Evolutionary conservation across 2,113 vertebrate genomes (phyloP).

Genomic region (Oryzias woworae): DNA sequence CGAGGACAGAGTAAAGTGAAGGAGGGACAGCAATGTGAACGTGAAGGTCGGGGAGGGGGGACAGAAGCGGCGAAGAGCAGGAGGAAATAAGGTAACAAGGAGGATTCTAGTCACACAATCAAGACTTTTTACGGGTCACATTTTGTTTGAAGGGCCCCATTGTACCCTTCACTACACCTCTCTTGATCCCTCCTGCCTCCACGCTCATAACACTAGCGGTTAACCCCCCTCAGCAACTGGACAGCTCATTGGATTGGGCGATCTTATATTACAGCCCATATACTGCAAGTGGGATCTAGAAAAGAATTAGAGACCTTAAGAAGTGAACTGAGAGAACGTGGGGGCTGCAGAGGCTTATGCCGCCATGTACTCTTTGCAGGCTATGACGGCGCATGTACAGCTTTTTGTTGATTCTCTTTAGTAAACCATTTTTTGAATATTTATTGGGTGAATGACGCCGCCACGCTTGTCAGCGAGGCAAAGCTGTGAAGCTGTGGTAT

Average conservation of each 20-base stretch:
- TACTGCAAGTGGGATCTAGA: constrained; percentile 66
- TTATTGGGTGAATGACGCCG: constrained; percentile 15
- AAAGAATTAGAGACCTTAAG: constrained; percentile 64
- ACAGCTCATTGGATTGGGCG: constrained; percentile 66
- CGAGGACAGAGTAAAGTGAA: constrained; percentile 48
- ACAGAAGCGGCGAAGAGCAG: constrained; percentile 12
- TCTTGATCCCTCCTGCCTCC: constrained; percentile 42
- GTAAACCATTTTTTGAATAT: constrained; percentile 25
- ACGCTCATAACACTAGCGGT: constrained; percentile 52
- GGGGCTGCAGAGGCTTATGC: constrained; percentile 50
- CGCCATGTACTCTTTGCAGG: constrained; percentile 28
- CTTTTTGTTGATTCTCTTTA: constrained; percentile 14
- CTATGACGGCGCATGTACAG: constrained; percentile 33
- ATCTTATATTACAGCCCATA: constrained; percentile 65
- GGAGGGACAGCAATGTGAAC: constrained; percentile 43
- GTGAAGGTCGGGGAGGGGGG: neutral
- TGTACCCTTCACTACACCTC: constrained; percentile 62
- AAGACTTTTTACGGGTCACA: constrained; percentile 59
- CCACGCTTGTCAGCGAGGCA: constrained; percentile 25
- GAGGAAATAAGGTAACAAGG: constrained; percentile 54
- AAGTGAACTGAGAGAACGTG: constrained; percentile 52
- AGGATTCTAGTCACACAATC: constrained; percentile 52
- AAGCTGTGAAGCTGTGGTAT: constrained; percentile 10
- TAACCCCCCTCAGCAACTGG: constrained; percentile 59
- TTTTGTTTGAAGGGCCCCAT: constrained; percentile 68